Evolutionary conservation across 1,140 invertebrate species (phyloP).

Genomic region (Trinorchestia longiramus): DNA sequence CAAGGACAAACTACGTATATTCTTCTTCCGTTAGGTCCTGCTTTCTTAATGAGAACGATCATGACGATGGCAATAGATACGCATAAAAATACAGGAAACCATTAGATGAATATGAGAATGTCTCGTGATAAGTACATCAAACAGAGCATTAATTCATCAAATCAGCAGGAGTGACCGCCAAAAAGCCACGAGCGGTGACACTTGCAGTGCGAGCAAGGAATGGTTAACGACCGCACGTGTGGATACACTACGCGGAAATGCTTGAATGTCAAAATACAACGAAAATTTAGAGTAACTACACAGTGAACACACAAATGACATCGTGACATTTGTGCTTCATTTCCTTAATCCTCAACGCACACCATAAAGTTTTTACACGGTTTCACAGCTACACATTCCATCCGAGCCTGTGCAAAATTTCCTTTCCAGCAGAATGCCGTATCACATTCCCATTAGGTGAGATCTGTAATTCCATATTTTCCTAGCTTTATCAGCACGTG

Average conservation of each 20-base stretch:
- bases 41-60: too few relatives aligned
- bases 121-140: neutral
- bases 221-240: neutral
- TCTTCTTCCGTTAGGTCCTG: too few relatives aligned
- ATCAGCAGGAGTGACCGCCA: neutral
- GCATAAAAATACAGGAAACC: neutral
- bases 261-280: neutral
- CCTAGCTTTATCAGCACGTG: too few relatives aligned
- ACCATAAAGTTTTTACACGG: neutral
- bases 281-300: neutral
- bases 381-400: neutral
- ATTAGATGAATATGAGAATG: too few relatives aligned
- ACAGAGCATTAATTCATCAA: too few relatives aligned
- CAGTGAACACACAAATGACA: neutral
- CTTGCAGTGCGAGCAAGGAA: neutral
- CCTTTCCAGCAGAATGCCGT: too few relatives aligned
- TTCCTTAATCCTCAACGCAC: neutral
- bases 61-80: too few relatives aligned
- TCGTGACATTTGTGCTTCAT: neutral
- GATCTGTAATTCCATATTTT: too few relatives aligned
- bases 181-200: neutral
- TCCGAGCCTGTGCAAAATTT: neutral
- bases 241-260: neutral
- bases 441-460: too few relatives aligned
- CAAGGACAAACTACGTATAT: too few relatives aligned